Base-by-base conservation (phyloP, 2,888 invertebrate species). In the Camponotus fellah region DNA sequence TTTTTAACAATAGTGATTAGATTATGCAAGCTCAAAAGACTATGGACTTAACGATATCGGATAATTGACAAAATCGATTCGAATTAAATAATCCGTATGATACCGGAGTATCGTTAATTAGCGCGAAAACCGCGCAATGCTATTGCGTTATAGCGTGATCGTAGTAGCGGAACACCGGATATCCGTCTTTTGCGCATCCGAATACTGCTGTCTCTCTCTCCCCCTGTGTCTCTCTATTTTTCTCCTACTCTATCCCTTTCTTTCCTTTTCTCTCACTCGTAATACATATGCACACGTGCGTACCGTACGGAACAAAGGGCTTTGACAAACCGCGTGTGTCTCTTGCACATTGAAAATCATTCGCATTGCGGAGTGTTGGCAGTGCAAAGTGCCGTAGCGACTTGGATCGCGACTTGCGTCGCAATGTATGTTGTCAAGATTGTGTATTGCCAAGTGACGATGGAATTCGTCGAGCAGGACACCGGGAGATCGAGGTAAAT, bases 401-500 rank as follows among this genome's bases (percentile, higher is more conserved):
- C 64, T 53, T 68, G 75, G 84, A 65, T 53, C 64, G 82, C 80
- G 64, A 68, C 40, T 14, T 26, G 40, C 40, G 62, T 37, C 75
- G 81, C 80, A 83, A 95, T 95, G 94, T 95, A 93, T 91, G 93
- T 93, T 49, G 91, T 95, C 83, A 93, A 93, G 90, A 93, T 94
- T 82, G 93, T 95, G 85, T 95, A 95, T 82, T 94, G 91, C 79
- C 95, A 94, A 91, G 93, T 94, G 86, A 94, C 94, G 40, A 93
- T 94, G 94, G 94, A 95, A 86, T 93, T 93, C 75, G 92, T 84
- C 75, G 91, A 92, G 65, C 85, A 83, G n/a, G 87, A 86, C 34
- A 56, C 37, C 26, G 82, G 75, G 26, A 56, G 75, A 26, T 12
- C 68, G 66, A 87, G 91, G 90, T 86, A 90, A 32, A 53, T 62